Conservation (phyloP, 30 jellyfish, hydroid and myxozoan species). For the Hydractinia symbiolongicarpus region DNA sequence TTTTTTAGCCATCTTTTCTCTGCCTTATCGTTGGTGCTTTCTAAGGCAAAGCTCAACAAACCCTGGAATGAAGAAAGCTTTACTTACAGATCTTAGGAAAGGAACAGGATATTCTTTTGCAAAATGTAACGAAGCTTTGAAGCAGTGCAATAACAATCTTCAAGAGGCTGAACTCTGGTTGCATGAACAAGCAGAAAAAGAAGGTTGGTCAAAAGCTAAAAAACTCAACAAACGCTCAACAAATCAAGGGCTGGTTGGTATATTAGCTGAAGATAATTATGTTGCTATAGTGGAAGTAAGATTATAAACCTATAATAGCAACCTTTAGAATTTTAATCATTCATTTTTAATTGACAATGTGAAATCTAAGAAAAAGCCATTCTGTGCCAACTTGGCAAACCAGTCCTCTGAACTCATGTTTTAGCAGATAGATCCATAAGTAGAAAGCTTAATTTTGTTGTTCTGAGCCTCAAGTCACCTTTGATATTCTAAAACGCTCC, state of each 20-base stretch:
- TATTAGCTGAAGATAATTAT: constrained; percentile 48
- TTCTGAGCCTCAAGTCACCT: too few species aligned
- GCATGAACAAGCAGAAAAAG: constrained; percentile 75
- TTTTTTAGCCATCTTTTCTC: background rate
- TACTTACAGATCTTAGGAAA: constrained; percentile 56
- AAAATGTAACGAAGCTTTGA: constrained; percentile 73
- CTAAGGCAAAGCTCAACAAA: constrained; percentile 13
- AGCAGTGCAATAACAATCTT: constrained; percentile 34
- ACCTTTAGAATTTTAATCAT: background rate
- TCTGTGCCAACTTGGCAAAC: background rate
- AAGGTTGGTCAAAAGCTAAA: constrained; percentile 84
- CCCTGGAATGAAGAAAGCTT: constrained; percentile 36
- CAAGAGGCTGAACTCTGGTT: constrained; percentile 71
- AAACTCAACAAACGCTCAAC: constrained; percentile 57
- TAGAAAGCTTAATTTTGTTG: background rate
- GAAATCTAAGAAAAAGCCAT: background rate
- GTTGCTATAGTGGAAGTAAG: constrained; percentile 83
- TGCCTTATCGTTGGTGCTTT: background rate
- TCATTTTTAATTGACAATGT: background rate
- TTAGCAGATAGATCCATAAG: background rate
- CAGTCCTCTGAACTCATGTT: background rate
- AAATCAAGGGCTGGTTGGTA: constrained; percentile 71
- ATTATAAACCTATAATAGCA: background rate
- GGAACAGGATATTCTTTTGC: constrained; percentile 67
- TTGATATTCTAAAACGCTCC: too few species aligned